Evolutionary conservation across 2,113 vertebrate genomes (phyloP), one percentile per base, ranked within the genome.

Genomic region (Athene cunicularia): DNA sequence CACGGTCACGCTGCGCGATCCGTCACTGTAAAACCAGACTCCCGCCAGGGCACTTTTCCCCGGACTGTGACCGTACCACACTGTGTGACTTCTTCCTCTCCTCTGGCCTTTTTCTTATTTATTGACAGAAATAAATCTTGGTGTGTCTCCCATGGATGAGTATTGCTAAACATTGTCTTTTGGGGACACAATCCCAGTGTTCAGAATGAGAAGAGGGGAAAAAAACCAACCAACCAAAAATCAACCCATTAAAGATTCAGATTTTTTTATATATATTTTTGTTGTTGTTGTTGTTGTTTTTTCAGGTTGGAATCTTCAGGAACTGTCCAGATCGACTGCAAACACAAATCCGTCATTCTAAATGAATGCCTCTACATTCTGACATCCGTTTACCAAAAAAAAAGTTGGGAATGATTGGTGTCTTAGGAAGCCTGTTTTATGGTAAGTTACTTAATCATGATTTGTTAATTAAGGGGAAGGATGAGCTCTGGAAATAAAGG

Each of bases 1-100:
- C 43, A 43, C 43, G 16, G 43, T 43, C 15, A 43, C 43, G 15
- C 43, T 43, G 15, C 16, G 43, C 15, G 43, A 45, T 45, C 43
- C 1, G 16, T 24, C 27, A 3, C 52, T 8, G 3, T 23, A 66
- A 22, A 56, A 3, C 5, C 23, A 14, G 71, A 60, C 22, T 5
- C 17, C 14, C 6, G 68, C 14, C 59, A 45, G 43, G 14, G 8
- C 8, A n/a, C 7, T 26, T 11, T 6, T 13, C 8, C 6, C 10
- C 6, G 17, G 5, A 67, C 9, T 28, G 58, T 21, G 39, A 14
- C 33, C 53, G 73, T 63, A 15, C 49, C 9, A 37, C 26, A 2
- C 9, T 37, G 3, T 12, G 49, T 6, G 30, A 16, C 26, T 12
- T 5, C 0, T 12, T 5, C 0, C 18, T 27, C 18, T 11, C 4